Base-by-base conservation (phyloP, 2,888 invertebrate species). In the Mimumesa dahlbomi region DNA sequence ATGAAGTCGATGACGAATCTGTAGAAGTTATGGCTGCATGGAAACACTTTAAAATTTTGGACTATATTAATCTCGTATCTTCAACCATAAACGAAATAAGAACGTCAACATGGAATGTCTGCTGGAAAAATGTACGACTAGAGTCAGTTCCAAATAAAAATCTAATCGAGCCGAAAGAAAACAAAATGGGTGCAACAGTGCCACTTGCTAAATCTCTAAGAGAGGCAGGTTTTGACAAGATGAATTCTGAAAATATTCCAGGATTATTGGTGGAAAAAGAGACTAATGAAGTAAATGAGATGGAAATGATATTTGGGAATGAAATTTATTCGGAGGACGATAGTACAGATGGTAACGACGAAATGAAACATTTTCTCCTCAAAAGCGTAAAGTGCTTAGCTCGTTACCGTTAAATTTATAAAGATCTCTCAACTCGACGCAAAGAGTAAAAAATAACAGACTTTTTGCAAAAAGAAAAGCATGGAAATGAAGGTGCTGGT, bases 381-480 rank as follows among this genome's bases (percentile, higher is more conserved):
- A 46, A 63, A 66, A 72, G 31, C 45, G 0, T 66, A 61, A 31
- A 58, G 25, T 63, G 56, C 42, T 46, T 69, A 29, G 31, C 52
- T 19, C 57, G 62, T 34, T 62, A 67, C 36, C 29, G 29, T 14
- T 38, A 50, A 25, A 49, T 65, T 22, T 58, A 65, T 34, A 65
- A 50, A 19, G 49, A 67, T 45, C 45, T 67, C 16, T 18, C 43
- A 56, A 49, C 16, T 11, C 49, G 16, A 31, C 49, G 59, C 43
- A 62, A 53, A 19, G 53, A 53, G 53, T 48, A 18, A 2, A 18
- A 7, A 21, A 48, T 38, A 43, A 48, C 48, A 38, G 16, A 49
- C 38, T 48, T 34, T 43, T 48, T 49, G 22, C 42, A 52, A 52
- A n/a, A 36, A 36, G 36, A 11, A 36, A 13, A 36, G 11, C 11